Conservation (phyloP, 2,888 invertebrate genomes). For the Epirrita christyi region DNA sequence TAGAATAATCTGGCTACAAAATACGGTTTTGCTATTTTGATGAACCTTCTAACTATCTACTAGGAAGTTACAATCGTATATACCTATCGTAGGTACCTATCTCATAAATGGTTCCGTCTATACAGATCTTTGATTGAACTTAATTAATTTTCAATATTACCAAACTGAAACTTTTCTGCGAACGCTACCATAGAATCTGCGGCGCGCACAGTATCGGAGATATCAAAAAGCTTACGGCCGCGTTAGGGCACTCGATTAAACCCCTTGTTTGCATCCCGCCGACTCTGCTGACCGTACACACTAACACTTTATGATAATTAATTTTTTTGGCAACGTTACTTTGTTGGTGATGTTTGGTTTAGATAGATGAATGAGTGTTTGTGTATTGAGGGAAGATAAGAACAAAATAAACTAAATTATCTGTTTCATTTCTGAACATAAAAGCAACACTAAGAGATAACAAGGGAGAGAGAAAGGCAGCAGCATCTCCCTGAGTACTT, state of each 20-base stretch:
- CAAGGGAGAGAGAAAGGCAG: no score
- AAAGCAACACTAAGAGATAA: no score
- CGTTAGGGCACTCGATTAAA: constrained; percentile 67
- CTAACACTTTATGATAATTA: constrained; percentile 72
- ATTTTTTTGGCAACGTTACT: constrained; percentile 60
- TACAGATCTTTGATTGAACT: no score
- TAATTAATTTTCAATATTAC: not conserved
- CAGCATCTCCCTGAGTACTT: no score
- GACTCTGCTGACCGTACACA: constrained; percentile 65
- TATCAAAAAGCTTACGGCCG: constrained; percentile 68
- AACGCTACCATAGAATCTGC: constrained; percentile 47
- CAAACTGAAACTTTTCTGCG: constrained; percentile 39
- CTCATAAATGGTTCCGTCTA: no score
- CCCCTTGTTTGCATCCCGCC: constrained; percentile 63
- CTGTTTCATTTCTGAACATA: no score
- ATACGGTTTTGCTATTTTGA: no score
- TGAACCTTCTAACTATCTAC: no score
- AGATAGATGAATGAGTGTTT: constrained; percentile 14
- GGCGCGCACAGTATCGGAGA: constrained; percentile 60
- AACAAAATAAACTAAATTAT: not conserved
- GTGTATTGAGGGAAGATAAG: constrained; percentile 5
- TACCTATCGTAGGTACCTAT: no score
- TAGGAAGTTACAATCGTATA: no score
- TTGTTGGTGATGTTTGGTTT: constrained; percentile 31
- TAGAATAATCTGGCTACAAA: no score